Percentiles rank a stretch among this genome's conserved stretches.
Conservation (phyloP, 2,797 vertebrate genomes). For the Peromyscus melanophrys region DNA sequence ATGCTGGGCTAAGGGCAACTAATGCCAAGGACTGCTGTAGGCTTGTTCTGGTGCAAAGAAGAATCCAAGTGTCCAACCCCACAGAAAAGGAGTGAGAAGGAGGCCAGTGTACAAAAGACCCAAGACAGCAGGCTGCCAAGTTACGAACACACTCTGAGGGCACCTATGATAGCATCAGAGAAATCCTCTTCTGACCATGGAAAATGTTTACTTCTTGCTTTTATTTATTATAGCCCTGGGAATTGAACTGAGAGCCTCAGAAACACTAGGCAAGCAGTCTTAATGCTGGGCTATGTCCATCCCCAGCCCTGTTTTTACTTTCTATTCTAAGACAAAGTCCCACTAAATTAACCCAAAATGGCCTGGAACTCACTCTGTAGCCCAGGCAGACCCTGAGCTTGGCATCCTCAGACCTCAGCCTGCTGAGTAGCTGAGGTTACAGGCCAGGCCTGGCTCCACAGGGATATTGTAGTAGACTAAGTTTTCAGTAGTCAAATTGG, state of each 20-base stretch:
- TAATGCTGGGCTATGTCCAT: background rate
- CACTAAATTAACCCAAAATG: background rate
- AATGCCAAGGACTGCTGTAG: background rate
- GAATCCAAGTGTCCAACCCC: background rate
- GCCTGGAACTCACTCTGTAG: background rate
- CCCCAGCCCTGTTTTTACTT: background rate
- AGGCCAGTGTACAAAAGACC: background rate
- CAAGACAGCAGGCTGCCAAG: background rate
- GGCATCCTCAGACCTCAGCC: background rate
- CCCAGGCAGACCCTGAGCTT: background rate
- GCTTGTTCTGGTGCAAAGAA: background rate
- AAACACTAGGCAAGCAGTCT: background rate
- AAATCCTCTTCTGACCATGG: background rate
- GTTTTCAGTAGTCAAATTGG: constrained; percentile 6
- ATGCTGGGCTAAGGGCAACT: background rate
- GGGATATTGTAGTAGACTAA: background rate
- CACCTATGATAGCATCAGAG: background rate
- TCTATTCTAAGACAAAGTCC: background rate
- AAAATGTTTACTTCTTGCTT: background rate
- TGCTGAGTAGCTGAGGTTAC: background rate
- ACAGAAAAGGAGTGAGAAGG: background rate
- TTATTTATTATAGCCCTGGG: background rate
- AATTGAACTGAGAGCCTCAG: background rate
- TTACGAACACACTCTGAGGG: background rate
- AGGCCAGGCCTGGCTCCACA: background rate